Evolutionary conservation across 2,797 vertebrate genomes (phyloP).

Genomic region (Eurystomus glaucurus): DNA sequence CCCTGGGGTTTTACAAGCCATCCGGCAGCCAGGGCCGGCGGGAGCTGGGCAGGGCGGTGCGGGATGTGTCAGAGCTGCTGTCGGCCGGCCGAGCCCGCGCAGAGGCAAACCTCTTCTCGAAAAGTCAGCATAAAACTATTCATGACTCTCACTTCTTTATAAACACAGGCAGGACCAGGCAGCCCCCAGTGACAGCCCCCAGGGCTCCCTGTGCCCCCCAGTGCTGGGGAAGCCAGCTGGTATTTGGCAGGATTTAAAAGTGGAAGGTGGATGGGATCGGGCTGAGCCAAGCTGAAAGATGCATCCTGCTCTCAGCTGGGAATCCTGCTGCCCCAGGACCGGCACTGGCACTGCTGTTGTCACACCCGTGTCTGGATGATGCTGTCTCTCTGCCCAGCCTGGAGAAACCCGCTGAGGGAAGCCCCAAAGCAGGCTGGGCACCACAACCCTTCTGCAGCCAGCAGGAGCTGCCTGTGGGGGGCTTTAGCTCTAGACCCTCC

Average conservation of each 20-base stretch:
- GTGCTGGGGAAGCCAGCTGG: not conserved
- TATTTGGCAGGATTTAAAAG: not conserved
- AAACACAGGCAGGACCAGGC: not conserved
- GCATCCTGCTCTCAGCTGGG: fast-evolving
- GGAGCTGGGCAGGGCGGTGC: constrained; percentile 6
- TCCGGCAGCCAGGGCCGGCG: not conserved
- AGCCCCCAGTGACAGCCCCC: not conserved
- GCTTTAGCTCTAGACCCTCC: not conserved
- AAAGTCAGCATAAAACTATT: constrained; percentile 65
- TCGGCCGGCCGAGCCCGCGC: fast-evolving
- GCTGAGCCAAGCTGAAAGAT: not conserved
- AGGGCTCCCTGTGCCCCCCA: fast-evolving
- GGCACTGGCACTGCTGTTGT: not conserved
- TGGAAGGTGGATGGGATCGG: not conserved
- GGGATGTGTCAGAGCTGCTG: constrained; percentile 34
- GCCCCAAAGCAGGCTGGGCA: not conserved
- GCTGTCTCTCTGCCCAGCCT: not conserved
- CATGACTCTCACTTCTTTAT: constrained; percentile 42
- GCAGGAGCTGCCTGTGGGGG: not conserved
- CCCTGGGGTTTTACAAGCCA: not conserved
- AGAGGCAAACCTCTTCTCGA: constrained; percentile 2
- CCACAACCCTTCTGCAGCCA: not conserved
- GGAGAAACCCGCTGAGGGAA: not conserved
- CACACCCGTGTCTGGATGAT: not conserved
- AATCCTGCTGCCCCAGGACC: not conserved